These are phyloP conservation scores for Hippocampus barbouri DNA, from an alignment of 2,113 vertebrate genomes.

Conservation along the genomic window DNA sequence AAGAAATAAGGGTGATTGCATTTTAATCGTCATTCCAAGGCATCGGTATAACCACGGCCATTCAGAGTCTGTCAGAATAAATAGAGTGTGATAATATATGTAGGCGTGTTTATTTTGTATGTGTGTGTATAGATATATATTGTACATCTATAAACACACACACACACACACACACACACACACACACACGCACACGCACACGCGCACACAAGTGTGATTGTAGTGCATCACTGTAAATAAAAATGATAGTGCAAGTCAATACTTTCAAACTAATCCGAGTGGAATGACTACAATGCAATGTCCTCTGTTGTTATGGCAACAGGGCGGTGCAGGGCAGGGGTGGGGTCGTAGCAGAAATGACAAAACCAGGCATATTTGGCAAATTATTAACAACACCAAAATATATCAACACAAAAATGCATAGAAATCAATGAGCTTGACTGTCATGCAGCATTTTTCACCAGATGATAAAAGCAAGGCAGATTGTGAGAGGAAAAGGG, in stretches of 20 bases:
- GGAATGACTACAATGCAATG: slow-evolving; percentile 74
- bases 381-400: slow-evolving; percentile 78
- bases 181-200: neutral
- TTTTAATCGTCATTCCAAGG: slow-evolving; percentile 80
- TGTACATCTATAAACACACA: too few species aligned
- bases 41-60: slow-evolving; percentile 89
- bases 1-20: slow-evolving; percentile 75
- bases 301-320: slow-evolving; percentile 61
- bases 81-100: neutral
- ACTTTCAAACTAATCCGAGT: slow-evolving; percentile 59
- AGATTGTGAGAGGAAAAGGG: slow-evolving; percentile 36
- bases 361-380: slow-evolving; percentile 81
- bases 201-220: slow-evolving; percentile 59
- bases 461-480: slow-evolving; percentile 57
- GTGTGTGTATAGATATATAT: neutral
- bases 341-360: slow-evolving; percentile 61
- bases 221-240: slow-evolving; percentile 93
- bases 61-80: slow-evolving; percentile 68
- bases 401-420: slow-evolving; percentile 77
- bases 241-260: slow-evolving; percentile 88
- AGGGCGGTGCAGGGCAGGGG: slow-evolving; percentile 3
- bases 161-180: neutral
- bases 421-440: slow-evolving; percentile 77
- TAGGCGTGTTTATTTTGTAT: neutral
- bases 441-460: slow-evolving; percentile 85